These are phyloP conservation scores for Agrotis exclamationis DNA, from an alignment of 2,888 invertebrate genomes.

Conservation along the genomic window DNA sequence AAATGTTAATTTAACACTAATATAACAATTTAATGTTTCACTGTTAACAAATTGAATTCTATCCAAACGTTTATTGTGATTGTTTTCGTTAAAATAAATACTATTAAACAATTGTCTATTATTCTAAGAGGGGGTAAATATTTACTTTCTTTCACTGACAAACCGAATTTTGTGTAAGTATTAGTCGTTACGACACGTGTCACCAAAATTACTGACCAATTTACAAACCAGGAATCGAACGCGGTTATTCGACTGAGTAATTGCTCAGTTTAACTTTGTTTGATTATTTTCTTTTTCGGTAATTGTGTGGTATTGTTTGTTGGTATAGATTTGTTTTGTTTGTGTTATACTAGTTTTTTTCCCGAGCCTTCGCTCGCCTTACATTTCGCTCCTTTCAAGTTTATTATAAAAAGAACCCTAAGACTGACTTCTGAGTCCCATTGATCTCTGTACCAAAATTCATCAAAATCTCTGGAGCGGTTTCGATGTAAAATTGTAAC, in stretches of 20 bases:
- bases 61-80: neutral
- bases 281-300: constrained; percentile 45
- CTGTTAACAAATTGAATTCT: neutral
- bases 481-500: too few relatives aligned
- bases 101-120: constrained; percentile 35
- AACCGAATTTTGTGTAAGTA: constrained; percentile 14
- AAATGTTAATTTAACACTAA: too few relatives aligned
- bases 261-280: constrained; percentile 59
- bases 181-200: constrained; percentile 70
- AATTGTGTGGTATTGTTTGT: constrained; percentile 50
- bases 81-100: constrained; percentile 1
- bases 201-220: constrained; percentile 75
- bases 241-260: constrained; percentile 70
- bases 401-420: too few relatives aligned
- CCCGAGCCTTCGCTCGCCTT: too few relatives aligned
- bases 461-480: too few relatives aligned
- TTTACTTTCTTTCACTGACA: constrained; percentile 38
- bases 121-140: constrained; percentile 32
- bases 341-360: neutral
- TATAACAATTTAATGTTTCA: too few relatives aligned
- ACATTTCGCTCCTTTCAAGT: too few relatives aligned
- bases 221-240: constrained; percentile 49
- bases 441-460: too few relatives aligned
- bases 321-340: constrained; percentile 13
- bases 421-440: too few relatives aligned